Evolutionary conservation across 2,113 vertebrate species (phyloP), one percentile per base, ranked within the genome.

Genomic region (Pantherophis guttatus): DNA sequence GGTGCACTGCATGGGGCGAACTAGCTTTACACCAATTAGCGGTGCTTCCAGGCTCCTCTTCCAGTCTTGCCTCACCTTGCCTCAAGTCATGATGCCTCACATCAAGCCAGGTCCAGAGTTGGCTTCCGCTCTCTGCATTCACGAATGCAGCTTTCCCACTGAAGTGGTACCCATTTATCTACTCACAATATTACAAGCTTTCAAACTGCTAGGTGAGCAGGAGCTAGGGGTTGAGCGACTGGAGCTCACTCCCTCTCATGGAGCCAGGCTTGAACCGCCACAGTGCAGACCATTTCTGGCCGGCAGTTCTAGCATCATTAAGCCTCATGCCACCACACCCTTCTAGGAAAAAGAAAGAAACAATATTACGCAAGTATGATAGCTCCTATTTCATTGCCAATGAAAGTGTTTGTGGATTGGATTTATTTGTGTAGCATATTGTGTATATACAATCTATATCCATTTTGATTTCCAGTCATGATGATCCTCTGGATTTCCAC

Each of bases 241-340:
- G 29, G 62, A n/a, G 26, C 4, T n/a, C 12, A 29, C 29, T 70
- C 11, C 62, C 29, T 70, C 29, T n/a, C 29, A n/a, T 1, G 10
- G 26, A 62, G 26, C 62, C 62, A 65, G 58, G 58, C 58, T 24
- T 59, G 23, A 9, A 24, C 58, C 0, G 0, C 12, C 62, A n/a
- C 1, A 1, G 11, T n/a, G 26, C 26, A 70, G 29, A n/a, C 5
- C 62, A 29, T 65, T 65, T 65, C 26, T 12, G 26, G 59, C 59
- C 29, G 26, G 59, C 26, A n/a, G 62, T n/a, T 70, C 29, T 13
- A 70, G 62, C 29, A 70, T 70, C 29, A 13, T 70, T 70, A 70
- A n/a, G 29, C 62, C 4, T 70, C 29, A 4, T 0, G 0, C 29
- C 62, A n/a, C 12, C 4, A 0, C 5, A 13, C 5, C 11, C 29